These are phyloP conservation scores for Drosophila oshimai DNA, from an alignment of 1,140 invertebrate genomes.

Conservation along the genomic window DNA sequence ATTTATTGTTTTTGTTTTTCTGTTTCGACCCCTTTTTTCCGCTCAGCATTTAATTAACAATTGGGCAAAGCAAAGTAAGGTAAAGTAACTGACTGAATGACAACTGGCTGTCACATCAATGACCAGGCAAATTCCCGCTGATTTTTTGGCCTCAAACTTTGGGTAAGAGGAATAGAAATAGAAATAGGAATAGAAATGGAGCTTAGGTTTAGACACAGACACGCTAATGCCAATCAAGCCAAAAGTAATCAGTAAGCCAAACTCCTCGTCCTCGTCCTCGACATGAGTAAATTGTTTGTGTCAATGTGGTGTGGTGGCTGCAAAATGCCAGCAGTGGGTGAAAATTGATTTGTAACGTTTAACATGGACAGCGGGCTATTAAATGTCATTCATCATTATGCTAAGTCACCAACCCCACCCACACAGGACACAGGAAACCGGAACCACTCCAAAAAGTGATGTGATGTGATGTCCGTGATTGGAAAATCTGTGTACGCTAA, in stretches of 20 bases:
- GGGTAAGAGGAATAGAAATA: no score
- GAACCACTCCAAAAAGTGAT: slow-evolving; percentile 64
- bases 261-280: slow-evolving; percentile 5
- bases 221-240: slow-evolving; percentile 74
- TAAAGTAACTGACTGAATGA: slow-evolving; percentile 20
- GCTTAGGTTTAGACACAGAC: slow-evolving; percentile 37
- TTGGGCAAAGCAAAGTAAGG: slow-evolving; percentile 7
- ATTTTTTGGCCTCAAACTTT: slow-evolving; percentile 21
- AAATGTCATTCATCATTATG: slow-evolving; percentile 81
- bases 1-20: no score
- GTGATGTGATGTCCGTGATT: no score
- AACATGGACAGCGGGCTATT: slow-evolving; percentile 42
- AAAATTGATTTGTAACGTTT: slow-evolving; percentile 81
- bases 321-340: slow-evolving; percentile 20
- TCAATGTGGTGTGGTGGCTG: slow-evolving; percentile 23
- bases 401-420: slow-evolving; percentile 53
- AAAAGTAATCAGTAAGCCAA: slow-evolving; percentile 67
- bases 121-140: slow-evolving; percentile 50
- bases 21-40: background rate
- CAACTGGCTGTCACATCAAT: slow-evolving; percentile 71
- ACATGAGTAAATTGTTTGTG: slow-evolving; percentile 72
- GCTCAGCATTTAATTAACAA: slow-evolving; percentile 39
- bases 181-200: no score
- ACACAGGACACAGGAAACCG: slow-evolving; percentile 54
- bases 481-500: slow-evolving; percentile 24